Conservation (phyloP, 2,888 invertebrate genomes). For the Gastracanthus pulcherrimus region DNA sequence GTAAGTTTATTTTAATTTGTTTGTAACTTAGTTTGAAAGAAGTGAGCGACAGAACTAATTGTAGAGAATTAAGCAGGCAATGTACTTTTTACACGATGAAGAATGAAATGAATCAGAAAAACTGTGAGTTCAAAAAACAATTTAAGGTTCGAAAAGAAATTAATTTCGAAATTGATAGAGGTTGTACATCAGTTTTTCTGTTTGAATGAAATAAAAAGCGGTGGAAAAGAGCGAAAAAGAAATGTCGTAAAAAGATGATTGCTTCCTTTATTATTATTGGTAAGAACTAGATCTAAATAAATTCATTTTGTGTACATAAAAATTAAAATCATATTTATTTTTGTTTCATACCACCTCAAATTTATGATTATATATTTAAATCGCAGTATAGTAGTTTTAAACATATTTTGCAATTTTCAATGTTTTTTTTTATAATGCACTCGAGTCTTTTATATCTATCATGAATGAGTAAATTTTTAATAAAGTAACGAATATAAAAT, state of each 20-base stretch:
- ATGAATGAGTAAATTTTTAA: too few species aligned
- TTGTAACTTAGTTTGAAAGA: conserved; percentile 69
- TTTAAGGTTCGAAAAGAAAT: conserved; percentile 24
- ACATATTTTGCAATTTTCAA: neutral
- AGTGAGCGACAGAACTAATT: conserved; percentile 60
- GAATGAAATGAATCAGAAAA: conserved; percentile 51
- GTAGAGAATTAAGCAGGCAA: conserved; percentile 71
- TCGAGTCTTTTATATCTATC: too few species aligned
- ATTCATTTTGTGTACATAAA: conserved; percentile 72
- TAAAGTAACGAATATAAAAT: too few species aligned
- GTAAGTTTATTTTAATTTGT: conserved; percentile 74
- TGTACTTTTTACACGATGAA: conserved; percentile 72
- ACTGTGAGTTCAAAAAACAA: conserved; percentile 27
- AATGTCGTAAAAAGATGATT: conserved; percentile 69
- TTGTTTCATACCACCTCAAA: neutral
- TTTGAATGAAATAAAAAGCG: conserved; percentile 17
- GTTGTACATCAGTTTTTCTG: conserved; percentile 46
- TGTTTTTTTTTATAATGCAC: too few species aligned
- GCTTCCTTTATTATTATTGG: conserved; percentile 69
- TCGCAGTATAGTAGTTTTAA: neutral
- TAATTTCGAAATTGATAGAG: conserved; percentile 22
- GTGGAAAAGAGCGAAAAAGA: conserved; percentile 30
- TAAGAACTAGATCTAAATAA: conserved; percentile 70
- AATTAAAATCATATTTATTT: conserved; percentile 52
- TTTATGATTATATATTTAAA: neutral